Base-by-base conservation (phyloP, 2,113 vertebrate genomes). In the Alouatta palliata region DNA sequence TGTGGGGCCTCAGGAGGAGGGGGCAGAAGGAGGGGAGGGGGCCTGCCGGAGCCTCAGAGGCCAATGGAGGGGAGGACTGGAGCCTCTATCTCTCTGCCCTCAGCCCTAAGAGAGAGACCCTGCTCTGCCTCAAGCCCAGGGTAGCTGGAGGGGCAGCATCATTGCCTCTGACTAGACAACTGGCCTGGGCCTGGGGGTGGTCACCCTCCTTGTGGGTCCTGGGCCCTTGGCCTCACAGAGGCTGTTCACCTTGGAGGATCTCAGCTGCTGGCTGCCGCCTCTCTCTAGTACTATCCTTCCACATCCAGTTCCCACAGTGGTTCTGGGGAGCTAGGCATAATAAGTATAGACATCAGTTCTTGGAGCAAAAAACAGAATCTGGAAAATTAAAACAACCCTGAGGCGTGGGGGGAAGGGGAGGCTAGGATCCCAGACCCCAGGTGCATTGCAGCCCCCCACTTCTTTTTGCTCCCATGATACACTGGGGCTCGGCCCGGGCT, bases 1-100 rank as follows among this genome's bases (percentile, higher is more conserved):
- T 37, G 83, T 81, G 52, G 90, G 92, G 94, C 66, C 90, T 97
- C 80, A 56, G 80, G 92, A 97, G 64, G 96, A 94, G 80, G 58
- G 92, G 76, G 32, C 92, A 75, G 61, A 85, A 23, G 35, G 32
- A 96, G 84, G 76, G 86, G 71, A 85, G 87, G 90, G 90, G 92
- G 52, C 30, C 90, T 94, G 84, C 84, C 81, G n/a, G 76, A 95
- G 80, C 32, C 75, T 96, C 52, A 20, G 91, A 96, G 76, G 64
- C 95, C 16, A 2, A 54, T 87, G 35, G 94, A 91, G 35, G 93
- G 64, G 68, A 86, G 21, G 49, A 87, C 64, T 58, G 35, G 70
- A 90, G 30, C 32, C 43, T 87, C 94, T 93, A 35, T 84, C 94
- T 96, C 93, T 81, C 93, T 95, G 83, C 90, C 79, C 82, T 93